Evolutionary conservation across 2,113 vertebrate species (phyloP).

Genomic region (Gallinago jamesoni): DNA sequence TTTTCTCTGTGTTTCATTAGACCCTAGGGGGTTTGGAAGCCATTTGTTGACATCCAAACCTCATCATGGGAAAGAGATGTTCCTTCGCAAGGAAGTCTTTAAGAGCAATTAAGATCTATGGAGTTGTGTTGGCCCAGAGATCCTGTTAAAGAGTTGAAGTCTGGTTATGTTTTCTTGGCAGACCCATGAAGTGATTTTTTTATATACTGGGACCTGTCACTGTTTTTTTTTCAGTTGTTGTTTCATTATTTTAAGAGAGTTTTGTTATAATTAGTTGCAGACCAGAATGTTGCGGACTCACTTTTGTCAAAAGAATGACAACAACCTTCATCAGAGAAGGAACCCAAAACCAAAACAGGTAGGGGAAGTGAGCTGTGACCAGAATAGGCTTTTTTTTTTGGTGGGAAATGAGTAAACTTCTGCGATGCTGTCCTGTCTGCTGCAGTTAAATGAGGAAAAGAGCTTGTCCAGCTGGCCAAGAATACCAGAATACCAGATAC

Average conservation of each 20-base stretch:
- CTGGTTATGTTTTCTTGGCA: not conserved
- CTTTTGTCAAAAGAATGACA: not conserved
- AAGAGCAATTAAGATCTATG: not conserved
- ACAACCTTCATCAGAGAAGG: not conserved
- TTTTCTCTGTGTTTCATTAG: not conserved
- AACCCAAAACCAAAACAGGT: not conserved
- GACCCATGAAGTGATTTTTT: not conserved
- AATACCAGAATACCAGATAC: fast-evolving
- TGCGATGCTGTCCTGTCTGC: not conserved
- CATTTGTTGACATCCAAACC: not conserved
- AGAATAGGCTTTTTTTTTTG: not conserved
- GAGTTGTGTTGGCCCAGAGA: not conserved
- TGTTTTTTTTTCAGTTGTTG: not conserved
- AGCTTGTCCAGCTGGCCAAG: not conserved
- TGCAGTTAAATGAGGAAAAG: not conserved
- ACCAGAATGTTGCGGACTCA: not conserved
- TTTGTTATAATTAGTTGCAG: not conserved
- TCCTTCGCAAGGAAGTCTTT: not conserved
- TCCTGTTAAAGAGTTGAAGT: not conserved
- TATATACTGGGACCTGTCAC: not conserved
- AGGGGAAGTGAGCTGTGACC: not conserved
- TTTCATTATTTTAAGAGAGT: not conserved
- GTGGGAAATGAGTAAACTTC: not conserved
- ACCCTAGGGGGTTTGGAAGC: not conserved
- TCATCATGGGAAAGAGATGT: not conserved